These are phyloP conservation scores for Callochromis pleurospilus DNA, from an alignment of 2,113 vertebrate species.

Conservation along the genomic window DNA sequence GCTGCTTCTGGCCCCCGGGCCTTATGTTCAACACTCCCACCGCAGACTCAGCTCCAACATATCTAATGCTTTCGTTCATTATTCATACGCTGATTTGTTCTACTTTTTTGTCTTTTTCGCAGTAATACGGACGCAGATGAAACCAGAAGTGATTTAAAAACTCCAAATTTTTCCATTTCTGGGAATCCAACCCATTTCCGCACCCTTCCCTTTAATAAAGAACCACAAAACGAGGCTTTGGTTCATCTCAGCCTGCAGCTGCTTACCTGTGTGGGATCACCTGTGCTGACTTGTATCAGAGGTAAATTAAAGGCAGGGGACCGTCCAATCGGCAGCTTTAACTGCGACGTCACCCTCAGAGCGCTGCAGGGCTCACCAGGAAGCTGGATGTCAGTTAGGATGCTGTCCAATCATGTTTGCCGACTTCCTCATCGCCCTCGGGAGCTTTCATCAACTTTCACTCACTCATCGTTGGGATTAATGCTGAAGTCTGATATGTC, in stretches of 20 bases:
- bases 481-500: neutral
- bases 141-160: neutral
- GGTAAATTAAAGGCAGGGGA: slow-evolving; percentile 10
- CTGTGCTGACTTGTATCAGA: slow-evolving; percentile 34
- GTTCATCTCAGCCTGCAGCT: neutral
- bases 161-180: neutral
- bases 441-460: neutral
- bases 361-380: neutral
- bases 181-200: neutral
- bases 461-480: neutral
- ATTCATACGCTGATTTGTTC: neutral
- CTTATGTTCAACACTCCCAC: neutral
- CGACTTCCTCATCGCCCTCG: neutral
- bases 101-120: neutral
- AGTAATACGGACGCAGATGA: neutral
- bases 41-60: neutral
- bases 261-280: slow-evolving; percentile 10
- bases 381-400: neutral
- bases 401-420: slow-evolving; percentile 12
- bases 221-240: neutral
- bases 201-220: neutral
- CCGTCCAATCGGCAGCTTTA: neutral
- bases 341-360: neutral
- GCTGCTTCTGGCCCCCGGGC: neutral
- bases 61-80: neutral